Base-by-base conservation (phyloP, 1,140 invertebrate genomes). In the Laupala kohalensis region DNA sequence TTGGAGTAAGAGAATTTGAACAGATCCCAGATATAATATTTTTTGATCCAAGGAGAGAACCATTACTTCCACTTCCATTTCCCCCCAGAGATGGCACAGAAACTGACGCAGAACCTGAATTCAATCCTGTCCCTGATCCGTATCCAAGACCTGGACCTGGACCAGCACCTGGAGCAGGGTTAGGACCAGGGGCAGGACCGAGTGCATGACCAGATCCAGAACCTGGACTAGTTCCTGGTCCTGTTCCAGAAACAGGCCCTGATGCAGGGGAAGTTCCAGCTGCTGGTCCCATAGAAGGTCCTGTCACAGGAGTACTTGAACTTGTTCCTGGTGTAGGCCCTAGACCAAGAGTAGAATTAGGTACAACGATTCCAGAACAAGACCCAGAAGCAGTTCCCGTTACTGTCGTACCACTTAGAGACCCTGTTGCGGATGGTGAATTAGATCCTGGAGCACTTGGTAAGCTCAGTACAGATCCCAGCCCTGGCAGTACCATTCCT, bases 11-110 rank as follows among this genome's bases (percentile, higher is more conserved):
- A 24, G 67, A 70, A 67, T 70, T 64, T 13, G 71, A 67, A 1
- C 76, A 75, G 24, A 73, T 53, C 15, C 74, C 71, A 23, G 26
- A 63, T 29, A 72, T 72, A 65, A 76, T 72, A 23, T 74, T 75
- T 28, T 64, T 64, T 69, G 70, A 78, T 25, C 76, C 78, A 30
- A 75, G 72, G 75, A 79, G 78, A 76, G 79, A 77, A 26, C 25
- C 27, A 19, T 30, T 76, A 0, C 25, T 25, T 15, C 70, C 76
- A 30, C 63, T 71, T 23, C 29, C 29, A 68, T 68, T 68, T 27
- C 26, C 29, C 12, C 67, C 67, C 5, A 6, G 4, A 27, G 62
- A 69, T 26, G 23, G 6, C 15, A 6, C 65, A 25, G 65, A 5
- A 19, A 24, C 65, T n/a, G n/a, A n/a, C n/a, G n/a, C n/a, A 9